These are phyloP conservation scores for Alca torda DNA, from an alignment of 2,797 vertebrate species.

Conservation along the genomic window DNA sequence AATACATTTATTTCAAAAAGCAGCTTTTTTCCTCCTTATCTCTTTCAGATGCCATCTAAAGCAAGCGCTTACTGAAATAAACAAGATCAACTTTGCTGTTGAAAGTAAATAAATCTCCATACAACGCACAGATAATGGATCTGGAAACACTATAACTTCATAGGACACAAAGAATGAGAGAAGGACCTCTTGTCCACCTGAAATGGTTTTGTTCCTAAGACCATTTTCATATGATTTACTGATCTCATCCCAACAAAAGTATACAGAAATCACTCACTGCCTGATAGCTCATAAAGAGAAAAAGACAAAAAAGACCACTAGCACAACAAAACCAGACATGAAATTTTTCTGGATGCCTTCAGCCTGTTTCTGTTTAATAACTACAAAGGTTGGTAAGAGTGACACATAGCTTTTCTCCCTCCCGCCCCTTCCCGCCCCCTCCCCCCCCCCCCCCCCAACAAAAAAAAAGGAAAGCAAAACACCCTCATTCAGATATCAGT, in stretches of 20 bases:
- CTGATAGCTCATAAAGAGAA: neutral
- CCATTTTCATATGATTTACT: slow-evolving; percentile 17
- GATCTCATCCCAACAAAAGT: slow-evolving; percentile 20
- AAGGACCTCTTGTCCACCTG: neutral
- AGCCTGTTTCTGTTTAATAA: neutral
- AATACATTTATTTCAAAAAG: slow-evolving; percentile 28
- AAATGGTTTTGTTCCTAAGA: neutral
- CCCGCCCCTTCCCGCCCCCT: too few species aligned
- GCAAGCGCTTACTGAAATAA: slow-evolving; percentile 34
- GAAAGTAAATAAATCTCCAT: slow-evolving; percentile 10
- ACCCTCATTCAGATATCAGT: neutral
- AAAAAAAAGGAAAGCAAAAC: neutral
- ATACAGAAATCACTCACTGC: neutral
- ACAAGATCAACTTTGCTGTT: neutral
- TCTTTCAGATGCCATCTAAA: slow-evolving; percentile 7
- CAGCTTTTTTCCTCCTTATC: neutral
- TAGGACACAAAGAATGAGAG: neutral
- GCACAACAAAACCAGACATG: neutral
- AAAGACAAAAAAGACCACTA: neutral
- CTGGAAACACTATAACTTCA: neutral
- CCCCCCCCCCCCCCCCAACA: neutral
- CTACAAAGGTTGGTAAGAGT: slow-evolving; percentile 1
- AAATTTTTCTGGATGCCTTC: neutral
- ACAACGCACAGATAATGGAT: neutral
- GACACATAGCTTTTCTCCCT: slow-evolving; percentile 9